phyloP scores from a whole-genome alignment of 2,888 invertebrate species.

The Rhamnusium bicolor region DNA sequence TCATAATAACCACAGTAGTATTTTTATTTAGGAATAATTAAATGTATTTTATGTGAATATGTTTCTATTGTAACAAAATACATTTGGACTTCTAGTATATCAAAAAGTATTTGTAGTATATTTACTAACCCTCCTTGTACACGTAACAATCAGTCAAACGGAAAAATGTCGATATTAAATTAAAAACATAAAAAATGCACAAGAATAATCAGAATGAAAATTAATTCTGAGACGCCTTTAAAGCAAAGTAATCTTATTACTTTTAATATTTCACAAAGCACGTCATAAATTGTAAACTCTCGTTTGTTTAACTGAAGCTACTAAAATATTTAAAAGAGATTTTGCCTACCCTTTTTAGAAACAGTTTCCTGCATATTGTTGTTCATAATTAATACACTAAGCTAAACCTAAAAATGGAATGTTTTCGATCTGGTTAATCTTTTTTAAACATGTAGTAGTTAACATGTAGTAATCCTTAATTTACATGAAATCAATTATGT shows the following conservation, averaged over 20 bases:
- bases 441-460: too few relatives aligned
- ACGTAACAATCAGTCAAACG: background rate
- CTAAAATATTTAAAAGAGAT: constrained; percentile 5
- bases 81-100: too few relatives aligned
- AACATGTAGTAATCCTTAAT: too few relatives aligned
- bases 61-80: too few relatives aligned
- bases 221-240: background rate
- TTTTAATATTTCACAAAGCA: constrained; percentile 7
- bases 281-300: background rate
- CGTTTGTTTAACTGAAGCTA: background rate
- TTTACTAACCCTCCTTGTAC: background rate
- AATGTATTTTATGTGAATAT: too few relatives aligned
- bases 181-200: background rate
- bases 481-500: too few relatives aligned
- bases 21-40: too few relatives aligned
- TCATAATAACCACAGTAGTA: too few relatives aligned
- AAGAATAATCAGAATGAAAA: background rate
- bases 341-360: background rate
- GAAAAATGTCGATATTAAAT: background rate
- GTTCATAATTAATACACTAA: background rate
- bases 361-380: background rate
- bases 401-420: too few relatives aligned
- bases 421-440: too few relatives aligned
- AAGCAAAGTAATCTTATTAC: background rate
- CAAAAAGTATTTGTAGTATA: too few relatives aligned